Percentiles rank a stretch among this genome's conserved stretches.
Evolutionary conservation across 1,140 invertebrate genomes (phyloP).

Genomic region (Acyrthosiphon pisum): DNA sequence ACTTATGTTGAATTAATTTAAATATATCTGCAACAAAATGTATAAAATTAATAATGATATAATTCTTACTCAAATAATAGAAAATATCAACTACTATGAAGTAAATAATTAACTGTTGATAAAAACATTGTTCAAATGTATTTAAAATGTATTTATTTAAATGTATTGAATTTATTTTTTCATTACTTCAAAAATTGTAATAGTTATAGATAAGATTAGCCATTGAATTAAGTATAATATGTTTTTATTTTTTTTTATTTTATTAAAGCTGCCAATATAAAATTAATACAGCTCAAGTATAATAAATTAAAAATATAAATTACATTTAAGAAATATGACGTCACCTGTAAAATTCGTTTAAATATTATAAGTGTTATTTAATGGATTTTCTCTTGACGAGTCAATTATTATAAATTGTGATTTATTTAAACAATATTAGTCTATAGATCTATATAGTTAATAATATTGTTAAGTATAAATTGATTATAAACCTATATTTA

Average conservation of each 20-base stretch:
- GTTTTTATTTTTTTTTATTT: too few relatives aligned
- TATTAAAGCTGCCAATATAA: too few relatives aligned
- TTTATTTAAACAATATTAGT: neutral
- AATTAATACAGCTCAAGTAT: too few relatives aligned
- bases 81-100: neutral
- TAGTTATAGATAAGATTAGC: neutral
- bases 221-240: neutral
- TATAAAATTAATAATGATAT: neutral
- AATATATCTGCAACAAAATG: too few relatives aligned
- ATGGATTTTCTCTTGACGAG: neutral
- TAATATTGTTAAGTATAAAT: neutral
- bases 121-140: neutral
- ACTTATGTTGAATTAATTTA: too few relatives aligned
- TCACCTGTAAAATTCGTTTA: neutral
- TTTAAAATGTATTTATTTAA: too few relatives aligned
- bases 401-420: neutral
- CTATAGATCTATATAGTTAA: neutral
- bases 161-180: too few relatives aligned
- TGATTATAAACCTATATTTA: neutral
- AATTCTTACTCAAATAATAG: neutral
- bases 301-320: neutral
- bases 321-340: neutral
- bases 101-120: neutral
- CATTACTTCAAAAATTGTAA: neutral
- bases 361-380: neutral